Conservation (phyloP, 2,113 vertebrate genomes). For the Peromyscus maniculatus region DNA sequence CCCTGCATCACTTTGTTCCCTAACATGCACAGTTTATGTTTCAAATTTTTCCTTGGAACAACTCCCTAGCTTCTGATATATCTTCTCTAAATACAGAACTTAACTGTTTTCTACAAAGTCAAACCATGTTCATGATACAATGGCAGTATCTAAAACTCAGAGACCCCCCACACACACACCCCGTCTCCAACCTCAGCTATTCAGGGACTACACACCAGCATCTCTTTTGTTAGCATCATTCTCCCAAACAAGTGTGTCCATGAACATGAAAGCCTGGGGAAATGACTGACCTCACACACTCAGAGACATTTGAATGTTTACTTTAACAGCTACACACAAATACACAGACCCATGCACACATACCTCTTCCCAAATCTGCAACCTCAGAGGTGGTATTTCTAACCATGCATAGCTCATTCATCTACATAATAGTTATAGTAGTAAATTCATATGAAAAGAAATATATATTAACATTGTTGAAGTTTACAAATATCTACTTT, state of each 20-base stretch:
- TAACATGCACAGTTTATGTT: not conserved
- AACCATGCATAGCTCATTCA: not conserved
- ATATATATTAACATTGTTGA: not conserved
- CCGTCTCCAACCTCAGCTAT: not conserved
- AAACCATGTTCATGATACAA: not conserved
- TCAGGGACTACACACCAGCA: not conserved
- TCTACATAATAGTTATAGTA: not conserved
- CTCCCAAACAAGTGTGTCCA: not conserved
- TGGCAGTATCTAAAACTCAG: not conserved
- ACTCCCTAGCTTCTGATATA: not conserved
- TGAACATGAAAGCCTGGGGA: not conserved
- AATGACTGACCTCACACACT: not conserved
- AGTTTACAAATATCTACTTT: conserved; percentile 7
- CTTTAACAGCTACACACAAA: not conserved
- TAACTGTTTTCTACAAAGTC: not conserved
- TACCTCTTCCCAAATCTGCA: not conserved
- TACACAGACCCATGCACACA: not conserved
- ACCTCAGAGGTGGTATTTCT: not conserved
- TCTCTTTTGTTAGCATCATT: not conserved
- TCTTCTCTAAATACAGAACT: not conserved
- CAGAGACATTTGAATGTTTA: not conserved
- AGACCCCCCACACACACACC: not conserved
- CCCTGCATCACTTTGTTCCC: not conserved
- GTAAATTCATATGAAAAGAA: not conserved
- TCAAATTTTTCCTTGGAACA: not conserved